Conservation (phyloP, 2,888 invertebrate genomes). For the Lepeophtheirus nordmannii region DNA sequence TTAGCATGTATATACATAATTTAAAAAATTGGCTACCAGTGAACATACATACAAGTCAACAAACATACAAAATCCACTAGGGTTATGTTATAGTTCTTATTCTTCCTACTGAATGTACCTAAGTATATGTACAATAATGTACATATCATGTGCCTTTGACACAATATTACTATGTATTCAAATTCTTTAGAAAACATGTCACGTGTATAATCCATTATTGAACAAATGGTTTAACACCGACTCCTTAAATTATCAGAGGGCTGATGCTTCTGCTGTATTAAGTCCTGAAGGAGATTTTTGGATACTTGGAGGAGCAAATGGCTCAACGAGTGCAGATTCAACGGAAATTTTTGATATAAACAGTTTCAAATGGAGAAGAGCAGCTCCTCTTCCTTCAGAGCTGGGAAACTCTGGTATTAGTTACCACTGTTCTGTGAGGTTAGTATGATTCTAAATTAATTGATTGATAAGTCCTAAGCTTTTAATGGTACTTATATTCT, state of each 20-base stretch:
- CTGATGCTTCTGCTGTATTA: slow-evolving; percentile 10
- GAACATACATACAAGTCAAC: no score
- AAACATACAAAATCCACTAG: no score
- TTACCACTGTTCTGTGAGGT: slow-evolving; percentile 17
- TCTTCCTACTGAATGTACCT: no score
- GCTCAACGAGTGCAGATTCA: neutral
- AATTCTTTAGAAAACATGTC: neutral
- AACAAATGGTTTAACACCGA: neutral
- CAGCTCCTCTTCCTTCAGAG: slow-evolving; percentile 6
- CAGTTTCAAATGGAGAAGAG: neutral
- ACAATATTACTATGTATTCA: neutral
- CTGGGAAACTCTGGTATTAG: slow-evolving; percentile 10
- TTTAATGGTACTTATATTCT: no score
- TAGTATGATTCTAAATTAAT: neutral
- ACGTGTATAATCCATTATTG: neutral
- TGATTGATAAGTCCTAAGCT: no score
- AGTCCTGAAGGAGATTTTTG: slow-evolving; percentile 11
- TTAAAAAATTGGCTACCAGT: no score
- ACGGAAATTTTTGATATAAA: slow-evolving; percentile 14
- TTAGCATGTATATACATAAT: no score
- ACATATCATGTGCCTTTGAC: no score
- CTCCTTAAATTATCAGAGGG: neutral
- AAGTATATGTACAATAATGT: no score
- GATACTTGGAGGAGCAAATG: slow-evolving; percentile 11
- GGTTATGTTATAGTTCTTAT: no score